A percentile compares a stretch with the other conserved stretches of the same genome.
These are phyloP conservation scores for Drosophila obscura DNA, from an alignment of 1,140 invertebrate genomes.

Conservation along the genomic window DNA sequence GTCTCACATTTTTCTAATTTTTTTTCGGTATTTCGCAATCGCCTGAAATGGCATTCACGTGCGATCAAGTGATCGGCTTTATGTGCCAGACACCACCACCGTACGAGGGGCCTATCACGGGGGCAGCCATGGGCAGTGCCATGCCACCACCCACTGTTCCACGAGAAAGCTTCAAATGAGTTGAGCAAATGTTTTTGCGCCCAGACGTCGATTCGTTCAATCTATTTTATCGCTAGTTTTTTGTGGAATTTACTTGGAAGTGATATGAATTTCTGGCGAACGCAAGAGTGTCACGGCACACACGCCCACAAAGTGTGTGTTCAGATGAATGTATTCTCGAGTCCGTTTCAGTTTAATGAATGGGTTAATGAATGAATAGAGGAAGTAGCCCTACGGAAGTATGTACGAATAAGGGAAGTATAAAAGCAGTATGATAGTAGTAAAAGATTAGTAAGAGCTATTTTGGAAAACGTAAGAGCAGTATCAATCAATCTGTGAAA, in stretches of 20 bases:
- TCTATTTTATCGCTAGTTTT: slow-evolving; percentile 30
- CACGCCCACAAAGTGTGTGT: slow-evolving; percentile 10
- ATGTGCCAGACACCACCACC: slow-evolving; percentile 52
- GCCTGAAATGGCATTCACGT: slow-evolving; percentile 63
- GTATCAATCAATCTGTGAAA: no score
- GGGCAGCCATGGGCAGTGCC: no score
- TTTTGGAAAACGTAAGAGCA: neutral
- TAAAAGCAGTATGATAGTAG: neutral
- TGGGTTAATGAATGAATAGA: neutral
- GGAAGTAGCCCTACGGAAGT: no score
- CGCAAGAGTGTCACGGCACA: no score
- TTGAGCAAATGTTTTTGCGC: slow-evolving; percentile 61
- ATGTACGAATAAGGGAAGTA: neutral
- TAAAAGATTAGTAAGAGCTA: no score
- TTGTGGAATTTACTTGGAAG: slow-evolving; percentile 21
- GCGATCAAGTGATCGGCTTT: slow-evolving; percentile 70
- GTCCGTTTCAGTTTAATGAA: neutral
- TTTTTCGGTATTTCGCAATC: slow-evolving; percentile 45
- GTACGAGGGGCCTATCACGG: no score
- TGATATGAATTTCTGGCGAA: slow-evolving; percentile 21
- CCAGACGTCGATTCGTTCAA: slow-evolving; percentile 17
- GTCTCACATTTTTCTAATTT: slow-evolving; percentile 18
- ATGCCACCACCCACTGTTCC: slow-evolving; percentile 22
- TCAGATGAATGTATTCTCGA: neutral
- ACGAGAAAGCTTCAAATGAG: slow-evolving; percentile 52